phyloP scores from a whole-genome alignment of 2,797 vertebrate species.

The Dermochelys coriacea region DNA sequence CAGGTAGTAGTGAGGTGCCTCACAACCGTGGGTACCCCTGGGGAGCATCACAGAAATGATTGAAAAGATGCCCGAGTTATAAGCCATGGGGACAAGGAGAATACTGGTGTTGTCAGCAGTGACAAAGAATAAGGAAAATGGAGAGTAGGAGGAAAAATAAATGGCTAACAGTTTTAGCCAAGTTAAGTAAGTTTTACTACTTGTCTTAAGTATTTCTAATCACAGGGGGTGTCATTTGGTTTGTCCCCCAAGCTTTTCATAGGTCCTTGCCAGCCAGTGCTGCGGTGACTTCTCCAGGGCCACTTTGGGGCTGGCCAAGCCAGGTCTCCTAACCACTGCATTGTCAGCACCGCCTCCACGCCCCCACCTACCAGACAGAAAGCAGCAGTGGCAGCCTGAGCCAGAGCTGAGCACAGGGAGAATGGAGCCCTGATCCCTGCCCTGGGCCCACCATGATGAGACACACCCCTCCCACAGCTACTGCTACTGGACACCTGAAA shows the following conservation, averaged over 20 bases:
- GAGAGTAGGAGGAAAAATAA: not conserved
- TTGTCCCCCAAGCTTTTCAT: not conserved
- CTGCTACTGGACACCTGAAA: not conserved
- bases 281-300: not conserved
- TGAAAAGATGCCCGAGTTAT: not conserved
- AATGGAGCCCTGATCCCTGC: not conserved
- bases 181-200: rapidly evolving
- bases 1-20: not conserved
- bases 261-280: not conserved
- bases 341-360: too few relatives aligned
- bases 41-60: not conserved
- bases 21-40: not conserved
- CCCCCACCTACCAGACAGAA: not conserved
- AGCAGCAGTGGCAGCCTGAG: not conserved
- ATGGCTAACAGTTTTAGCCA: not conserved
- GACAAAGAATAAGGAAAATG: not conserved
- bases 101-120: not conserved
- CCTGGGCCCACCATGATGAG: not conserved
- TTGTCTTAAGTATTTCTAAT: not conserved
- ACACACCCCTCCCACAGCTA: not conserved
- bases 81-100: not conserved
- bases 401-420: not conserved
- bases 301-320: not conserved
- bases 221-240: not conserved
- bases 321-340: not conserved